Conservation (phyloP, 2,113 vertebrate genomes). For the Ranitomeya variabilis region DNA sequence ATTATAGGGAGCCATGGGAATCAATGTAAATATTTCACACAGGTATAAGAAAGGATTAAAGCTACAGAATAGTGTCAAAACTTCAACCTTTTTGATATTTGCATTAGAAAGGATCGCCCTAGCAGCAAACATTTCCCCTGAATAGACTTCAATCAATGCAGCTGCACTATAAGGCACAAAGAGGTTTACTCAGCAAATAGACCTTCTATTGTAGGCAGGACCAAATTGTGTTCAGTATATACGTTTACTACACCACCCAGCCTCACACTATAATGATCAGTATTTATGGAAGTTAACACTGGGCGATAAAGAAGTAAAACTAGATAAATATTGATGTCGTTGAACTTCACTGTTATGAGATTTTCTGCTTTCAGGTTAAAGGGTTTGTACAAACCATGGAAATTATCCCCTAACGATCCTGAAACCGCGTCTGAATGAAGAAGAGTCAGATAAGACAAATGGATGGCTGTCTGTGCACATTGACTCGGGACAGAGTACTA, state of each 20-base stretch:
- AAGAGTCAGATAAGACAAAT: no score
- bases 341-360: background rate
- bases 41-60: conserved; percentile 5
- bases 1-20: background rate
- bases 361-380: no score
- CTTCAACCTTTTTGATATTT: conserved; percentile 43
- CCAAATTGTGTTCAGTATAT: background rate
- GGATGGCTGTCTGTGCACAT: no score
- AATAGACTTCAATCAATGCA: background rate
- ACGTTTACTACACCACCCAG: background rate
- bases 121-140: background rate
- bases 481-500: no score
- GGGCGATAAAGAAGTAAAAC: background rate
- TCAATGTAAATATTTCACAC: conserved; percentile 27
- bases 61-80: conserved; percentile 14
- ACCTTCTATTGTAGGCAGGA: background rate
- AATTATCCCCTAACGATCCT: no score
- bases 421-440: no score
- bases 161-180: background rate
- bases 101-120: background rate
- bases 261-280: background rate
- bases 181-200: background rate
- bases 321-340: background rate
- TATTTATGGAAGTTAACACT: background rate
- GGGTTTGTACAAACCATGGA: no score